Evolutionary conservation across 2,888 invertebrate genomes (phyloP), one percentile per base, ranked within the genome.

Genomic region (Mamestra brassicae): DNA sequence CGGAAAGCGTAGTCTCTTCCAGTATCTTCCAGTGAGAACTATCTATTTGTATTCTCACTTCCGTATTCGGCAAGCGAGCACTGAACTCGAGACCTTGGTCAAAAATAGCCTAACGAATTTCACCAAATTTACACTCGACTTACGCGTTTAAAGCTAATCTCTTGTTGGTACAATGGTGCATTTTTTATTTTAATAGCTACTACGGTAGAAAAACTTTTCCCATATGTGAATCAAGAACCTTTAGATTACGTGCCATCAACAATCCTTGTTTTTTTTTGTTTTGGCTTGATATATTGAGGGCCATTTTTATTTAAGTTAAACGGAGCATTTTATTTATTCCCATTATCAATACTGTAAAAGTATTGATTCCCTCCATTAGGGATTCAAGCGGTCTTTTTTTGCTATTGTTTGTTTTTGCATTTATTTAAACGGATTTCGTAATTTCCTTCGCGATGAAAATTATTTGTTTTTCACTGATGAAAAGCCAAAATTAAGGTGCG

Each of bases 81-180:
- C 84, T 93, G 94, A 95, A 93, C 95, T 83, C 89, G 58, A 84
- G 91, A 91, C 94, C 95, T 94, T 94, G 93, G 88, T 91, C 90
- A 78, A 87, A 93, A 94, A 94, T 94, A 94, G 93, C 86, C 89
- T 89, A 90, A 93, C 88, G 90, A 94, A 92, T 93, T 92, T 91
- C 90, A 91, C 93, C 92, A 93, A 94, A 94, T 93, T 94, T 93
- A 93, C 93, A 90, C 89, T 85, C 86, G 88, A 86, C 90, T 79
- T 80, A 79, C 72, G 88, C 90, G 92, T 93, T 92, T 87, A 89
- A 82, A 89, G 91, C 90, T 94, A 93, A 94, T 94, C 94, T 90
- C 45, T 50, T 66, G 76, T 62, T 45, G n/a, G 45, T 76, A 86
- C 85, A 84, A 87, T 81, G 52, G 52, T 52, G 65, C 66, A 64